Conservation (phyloP, 2,888 invertebrate species). For the Agriotes lineatus region DNA sequence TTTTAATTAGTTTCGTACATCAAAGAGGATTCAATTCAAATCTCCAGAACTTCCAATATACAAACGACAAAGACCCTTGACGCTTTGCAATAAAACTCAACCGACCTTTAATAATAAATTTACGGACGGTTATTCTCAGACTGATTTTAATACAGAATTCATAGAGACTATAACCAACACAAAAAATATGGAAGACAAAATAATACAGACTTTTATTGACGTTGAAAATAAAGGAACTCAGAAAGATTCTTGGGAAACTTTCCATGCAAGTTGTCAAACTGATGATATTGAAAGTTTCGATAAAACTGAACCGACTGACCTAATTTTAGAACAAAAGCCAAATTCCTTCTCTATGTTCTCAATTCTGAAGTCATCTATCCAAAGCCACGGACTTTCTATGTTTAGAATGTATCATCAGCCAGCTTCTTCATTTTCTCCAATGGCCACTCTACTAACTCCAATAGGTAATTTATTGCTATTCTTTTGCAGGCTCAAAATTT, state of each 20-base stretch:
- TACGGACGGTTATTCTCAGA: neutral
- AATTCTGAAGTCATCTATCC: slow-evolving; percentile 49
- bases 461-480: slow-evolving; percentile 61
- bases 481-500: slow-evolving; percentile 84
- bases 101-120: neutral
- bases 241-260: slow-evolving; percentile 15
- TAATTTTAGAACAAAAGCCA: slow-evolving; percentile 9
- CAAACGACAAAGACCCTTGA: slow-evolving; percentile 46
- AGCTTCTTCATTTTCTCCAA: slow-evolving; percentile 58
- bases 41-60: slow-evolving; percentile 47
- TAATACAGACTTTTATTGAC: neutral
- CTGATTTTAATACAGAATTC: neutral
- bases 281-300: slow-evolving; percentile 19
- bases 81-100: slow-evolving; percentile 37
- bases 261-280: slow-evolving; percentile 29
- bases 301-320: slow-evolving; percentile 20
- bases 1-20: slow-evolving; percentile 27
- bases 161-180: neutral
- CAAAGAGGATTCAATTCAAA: slow-evolving; percentile 16
- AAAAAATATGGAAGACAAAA: neutral
- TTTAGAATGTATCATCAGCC: slow-evolving; percentile 55
- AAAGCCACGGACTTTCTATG: slow-evolving; percentile 54
- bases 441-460: slow-evolving; percentile 60
- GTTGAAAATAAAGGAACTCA: slow-evolving; percentile 32
- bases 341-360: slow-evolving; percentile 17